Evolutionary conservation across 2,797 vertebrate species (phyloP).

Genomic region (Lates japonicus): DNA sequence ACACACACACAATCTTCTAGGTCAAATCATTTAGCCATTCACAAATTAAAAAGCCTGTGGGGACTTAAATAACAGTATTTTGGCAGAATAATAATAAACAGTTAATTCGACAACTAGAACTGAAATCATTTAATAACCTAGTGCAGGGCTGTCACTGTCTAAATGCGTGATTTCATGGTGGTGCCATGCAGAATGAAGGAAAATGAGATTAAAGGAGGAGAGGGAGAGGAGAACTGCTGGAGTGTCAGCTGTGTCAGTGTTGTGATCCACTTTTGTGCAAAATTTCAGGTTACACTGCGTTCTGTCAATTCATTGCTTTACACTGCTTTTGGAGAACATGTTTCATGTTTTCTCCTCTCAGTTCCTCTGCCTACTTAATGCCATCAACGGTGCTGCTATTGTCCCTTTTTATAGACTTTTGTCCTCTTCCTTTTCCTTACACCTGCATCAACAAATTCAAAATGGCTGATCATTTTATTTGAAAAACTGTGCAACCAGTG

Average conservation of each 20-base stretch:
- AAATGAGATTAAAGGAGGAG: too few relatives aligned
- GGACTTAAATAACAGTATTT: constrained; percentile 72
- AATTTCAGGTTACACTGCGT: constrained; percentile 28
- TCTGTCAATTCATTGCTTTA: constrained; percentile 9
- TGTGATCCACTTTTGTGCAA: constrained; percentile 11
- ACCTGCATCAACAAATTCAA: constrained; percentile 47
- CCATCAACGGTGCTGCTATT: constrained; percentile 41
- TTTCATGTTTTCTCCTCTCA: constrained; percentile 11
- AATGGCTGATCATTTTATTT: constrained; percentile 38
- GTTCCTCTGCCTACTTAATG: constrained; percentile 57
- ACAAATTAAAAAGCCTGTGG: constrained; percentile 77
- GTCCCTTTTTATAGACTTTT: constrained; percentile 48
- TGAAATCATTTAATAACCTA: too few relatives aligned
- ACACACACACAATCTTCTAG: constrained; percentile 46
- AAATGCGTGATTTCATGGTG: too few relatives aligned
- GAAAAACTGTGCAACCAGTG: constrained; percentile 19
- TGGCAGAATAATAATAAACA: too few relatives aligned
- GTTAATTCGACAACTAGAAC: too few relatives aligned
- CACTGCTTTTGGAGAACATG: constrained; percentile 6
- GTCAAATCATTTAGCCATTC: constrained; percentile 74
- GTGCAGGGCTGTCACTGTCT: too few relatives aligned
- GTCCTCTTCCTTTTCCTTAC: constrained; percentile 38
- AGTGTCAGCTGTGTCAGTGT: constrained; percentile 4
- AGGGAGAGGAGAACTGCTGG: constrained; percentile 9
- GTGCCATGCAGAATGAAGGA: too few relatives aligned